Conservation (phyloP, 2,113 vertebrate genomes). For the Reinhardtius hippoglossoides region DNA sequence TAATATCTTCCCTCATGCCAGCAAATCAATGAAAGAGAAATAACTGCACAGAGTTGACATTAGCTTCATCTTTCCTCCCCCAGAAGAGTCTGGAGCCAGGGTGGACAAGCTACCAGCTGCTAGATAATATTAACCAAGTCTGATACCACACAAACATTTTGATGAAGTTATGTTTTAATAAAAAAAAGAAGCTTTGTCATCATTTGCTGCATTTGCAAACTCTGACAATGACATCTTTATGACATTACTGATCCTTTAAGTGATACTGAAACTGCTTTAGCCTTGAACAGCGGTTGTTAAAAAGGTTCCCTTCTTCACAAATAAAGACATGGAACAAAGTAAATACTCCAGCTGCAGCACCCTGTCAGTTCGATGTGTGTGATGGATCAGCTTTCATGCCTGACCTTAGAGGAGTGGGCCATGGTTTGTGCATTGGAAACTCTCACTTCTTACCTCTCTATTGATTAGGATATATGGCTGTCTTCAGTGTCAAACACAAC, state of each 20-base stretch:
- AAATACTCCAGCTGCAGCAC: not conserved
- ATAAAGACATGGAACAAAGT: not conserved
- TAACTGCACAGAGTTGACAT: not conserved
- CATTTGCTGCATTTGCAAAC: not conserved
- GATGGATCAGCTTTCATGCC: not conserved
- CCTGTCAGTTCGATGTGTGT: not conserved
- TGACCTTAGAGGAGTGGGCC: not conserved
- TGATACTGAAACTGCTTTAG: not conserved
- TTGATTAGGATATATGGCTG: not conserved
- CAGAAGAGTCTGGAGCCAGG: not conserved
- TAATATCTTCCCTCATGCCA: conserved; percentile 10
- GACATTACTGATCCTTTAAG: not conserved
- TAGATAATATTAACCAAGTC: not conserved
- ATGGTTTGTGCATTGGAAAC: not conserved
- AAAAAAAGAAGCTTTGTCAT: not conserved
- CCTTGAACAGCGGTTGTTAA: not conserved
- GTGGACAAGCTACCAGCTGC: not conserved
- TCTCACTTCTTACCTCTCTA: not conserved
- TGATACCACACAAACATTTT: not conserved
- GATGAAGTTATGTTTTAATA: not conserved
- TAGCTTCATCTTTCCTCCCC: not conserved
- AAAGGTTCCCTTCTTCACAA: not conserved
- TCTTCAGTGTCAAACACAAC: not conserved
- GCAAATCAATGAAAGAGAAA: conserved; percentile 5
- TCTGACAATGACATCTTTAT: not conserved